Evolutionary conservation across 2,797 vertebrate genomes (phyloP), one percentile per base, ranked within the genome.

Genomic region (Acanthurus lineatus): DNA sequence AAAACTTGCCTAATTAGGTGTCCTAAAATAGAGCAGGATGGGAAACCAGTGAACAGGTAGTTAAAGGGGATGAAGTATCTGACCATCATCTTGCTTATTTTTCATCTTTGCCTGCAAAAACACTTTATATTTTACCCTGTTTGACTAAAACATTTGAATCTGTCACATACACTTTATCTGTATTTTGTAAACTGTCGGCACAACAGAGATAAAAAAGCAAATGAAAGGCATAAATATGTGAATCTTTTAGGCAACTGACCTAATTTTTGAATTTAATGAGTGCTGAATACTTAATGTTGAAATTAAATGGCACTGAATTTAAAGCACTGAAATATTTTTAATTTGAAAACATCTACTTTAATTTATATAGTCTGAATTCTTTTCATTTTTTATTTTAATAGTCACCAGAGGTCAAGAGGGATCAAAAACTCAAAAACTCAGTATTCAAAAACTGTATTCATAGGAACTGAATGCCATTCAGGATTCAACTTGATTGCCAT

Each of bases 1-100:
- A 91, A 93, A 93, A 93, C 78, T 80, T 73, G 86, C 79, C 86
- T 94, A 94, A 94, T 94, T 93, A 92, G 90, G 88, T 91, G 91
- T 88, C 74, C 69, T 79, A 77, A 91, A 89, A 83, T 77, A 69
- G 86, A 87, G 84, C 85, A 85, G 77, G 72, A 84, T 73, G 78
- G 84, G 85, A 86, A 89, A 84, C 85, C 79, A 42, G 79, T 38
- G 65, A 87, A 81, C 83, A 86, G 82, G 88, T 84, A 76, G 79
- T 87, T 76, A 70, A 45, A 83, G 63, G 71, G 44, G 73, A 66
- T 45, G 47, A 76, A 69, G 42, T 49, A 40, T 77, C 72, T 62
- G 73, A 77, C 19, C 19, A 53, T 53, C 63, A 69, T 32, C 22
- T 35, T 20, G 19, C 17, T 38, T 49, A 25, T 65, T 58, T 72